Evolutionary conservation across 2,113 vertebrate genomes (phyloP).

Genomic region (Athene cunicularia): DNA sequence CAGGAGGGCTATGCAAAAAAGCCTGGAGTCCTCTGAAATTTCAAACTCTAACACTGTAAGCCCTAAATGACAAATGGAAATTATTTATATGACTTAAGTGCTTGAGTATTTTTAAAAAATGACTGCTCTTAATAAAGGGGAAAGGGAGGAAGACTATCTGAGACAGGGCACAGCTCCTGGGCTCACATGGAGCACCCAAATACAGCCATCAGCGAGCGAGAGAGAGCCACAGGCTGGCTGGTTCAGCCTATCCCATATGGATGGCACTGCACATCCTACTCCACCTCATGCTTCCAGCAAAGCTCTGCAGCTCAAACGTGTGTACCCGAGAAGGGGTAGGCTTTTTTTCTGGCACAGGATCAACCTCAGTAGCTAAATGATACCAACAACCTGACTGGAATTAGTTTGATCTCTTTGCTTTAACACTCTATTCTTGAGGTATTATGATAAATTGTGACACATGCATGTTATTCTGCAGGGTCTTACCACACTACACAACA

Average conservation of each 20-base stretch:
- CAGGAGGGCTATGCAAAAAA: not conserved
- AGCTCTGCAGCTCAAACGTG: not conserved
- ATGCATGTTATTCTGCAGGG: not conserved
- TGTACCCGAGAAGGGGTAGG: not conserved
- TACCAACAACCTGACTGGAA: not conserved
- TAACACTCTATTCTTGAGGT: not conserved
- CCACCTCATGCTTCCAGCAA: not conserved
- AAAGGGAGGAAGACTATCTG: not conserved
- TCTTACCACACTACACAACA: not conserved
- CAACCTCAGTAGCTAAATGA: not conserved
- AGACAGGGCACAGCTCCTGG: not conserved
- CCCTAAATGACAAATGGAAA: not conserved
- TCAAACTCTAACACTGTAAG: not conserved
- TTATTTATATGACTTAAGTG: not conserved
- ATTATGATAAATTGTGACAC: not conserved
- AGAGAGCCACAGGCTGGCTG: not conserved
- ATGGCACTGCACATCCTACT: not conserved
- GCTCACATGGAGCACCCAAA: not conserved
- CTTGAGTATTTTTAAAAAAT: not conserved
- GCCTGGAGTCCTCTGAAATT: not conserved
- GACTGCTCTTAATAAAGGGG: not conserved
- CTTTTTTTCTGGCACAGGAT: not conserved
- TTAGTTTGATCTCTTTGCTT: not conserved
- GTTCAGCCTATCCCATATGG: not conserved
- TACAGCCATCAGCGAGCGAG: accelerated